phyloP scores from a whole-genome alignment of 2,888 invertebrate genomes.

The Cylloceria caligata region DNA sequence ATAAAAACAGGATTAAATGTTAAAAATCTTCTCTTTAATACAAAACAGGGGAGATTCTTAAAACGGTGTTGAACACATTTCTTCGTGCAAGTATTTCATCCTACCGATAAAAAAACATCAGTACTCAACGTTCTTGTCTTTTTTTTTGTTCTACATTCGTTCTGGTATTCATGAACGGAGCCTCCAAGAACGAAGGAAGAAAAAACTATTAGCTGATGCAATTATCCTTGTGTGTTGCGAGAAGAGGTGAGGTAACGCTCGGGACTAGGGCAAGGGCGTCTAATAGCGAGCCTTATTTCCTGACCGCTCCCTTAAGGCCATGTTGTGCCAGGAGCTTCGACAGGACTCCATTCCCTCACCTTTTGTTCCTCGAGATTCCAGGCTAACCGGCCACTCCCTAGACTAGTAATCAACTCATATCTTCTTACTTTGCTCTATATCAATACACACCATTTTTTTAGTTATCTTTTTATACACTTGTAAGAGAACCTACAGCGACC shows the following conservation, averaged over 20 bases:
- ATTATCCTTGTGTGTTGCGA: conserved; percentile 79
- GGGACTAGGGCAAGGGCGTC: conserved; percentile 49
- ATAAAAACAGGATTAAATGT: neutral
- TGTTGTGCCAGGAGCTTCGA: conserved; percentile 54
- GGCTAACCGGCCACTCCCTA: conserved; percentile 56
- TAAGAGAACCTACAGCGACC: neutral
- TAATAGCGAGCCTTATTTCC: conserved; percentile 80
- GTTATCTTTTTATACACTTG: too few relatives aligned
- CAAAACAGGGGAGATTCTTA: neutral
- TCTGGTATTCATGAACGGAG: conserved; percentile 61
- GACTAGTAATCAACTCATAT: conserved; percentile 30
- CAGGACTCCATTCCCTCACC: conserved; percentile 3
- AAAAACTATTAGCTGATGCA: conserved; percentile 80
- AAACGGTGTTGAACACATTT: neutral
- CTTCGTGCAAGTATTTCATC: neutral
- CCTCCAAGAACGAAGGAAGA: conserved; percentile 67
- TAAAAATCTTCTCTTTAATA: neutral
- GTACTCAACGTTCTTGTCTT: neutral
- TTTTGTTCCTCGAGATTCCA: conserved; percentile 55
- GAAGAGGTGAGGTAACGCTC: conserved; percentile 35
- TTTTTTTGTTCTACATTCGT: conserved; percentile 25
- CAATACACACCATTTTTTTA: conserved; percentile 4
- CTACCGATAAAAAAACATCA: neutral
- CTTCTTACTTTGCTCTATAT: conserved; percentile 20
- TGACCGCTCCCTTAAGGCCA: conserved; percentile 79